Evolutionary conservation across 1,140 invertebrate genomes (phyloP).

Genomic region (Orchesella cincta): DNA sequence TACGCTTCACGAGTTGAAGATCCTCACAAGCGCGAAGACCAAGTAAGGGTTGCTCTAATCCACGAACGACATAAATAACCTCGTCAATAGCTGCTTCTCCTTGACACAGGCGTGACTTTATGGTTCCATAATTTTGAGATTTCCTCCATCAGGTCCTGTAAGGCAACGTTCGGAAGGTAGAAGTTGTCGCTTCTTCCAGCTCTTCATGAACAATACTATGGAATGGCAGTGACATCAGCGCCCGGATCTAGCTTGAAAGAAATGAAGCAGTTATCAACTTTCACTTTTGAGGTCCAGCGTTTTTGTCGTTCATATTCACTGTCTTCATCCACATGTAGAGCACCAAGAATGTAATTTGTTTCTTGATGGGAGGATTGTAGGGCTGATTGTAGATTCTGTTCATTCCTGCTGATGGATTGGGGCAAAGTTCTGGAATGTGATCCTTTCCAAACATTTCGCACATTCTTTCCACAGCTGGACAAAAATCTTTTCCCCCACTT

Average conservation of each 20-base stretch:
- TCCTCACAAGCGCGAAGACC: slow-evolving; percentile 7
- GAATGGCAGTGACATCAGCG: slow-evolving; percentile 38
- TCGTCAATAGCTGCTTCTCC: neutral
- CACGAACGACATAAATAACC: slow-evolving; percentile 23
- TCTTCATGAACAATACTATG: neutral
- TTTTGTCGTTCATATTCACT: neutral
- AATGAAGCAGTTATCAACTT: neutral
- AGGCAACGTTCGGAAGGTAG: neutral
- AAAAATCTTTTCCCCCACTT: neutral
- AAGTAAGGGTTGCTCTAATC: neutral
- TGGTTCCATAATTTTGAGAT: neutral
- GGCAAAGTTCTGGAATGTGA: slow-evolving; percentile 24
- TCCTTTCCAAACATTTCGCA: slow-evolving; percentile 12
- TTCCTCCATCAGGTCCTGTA: neutral
- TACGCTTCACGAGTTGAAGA: neutral
- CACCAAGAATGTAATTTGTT: neutral
- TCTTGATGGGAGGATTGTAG: too few species aligned
- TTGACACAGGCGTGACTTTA: neutral
- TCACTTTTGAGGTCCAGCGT: slow-evolving; percentile 16
- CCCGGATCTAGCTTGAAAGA: slow-evolving; percentile 36
- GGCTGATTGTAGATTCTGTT: neutral
- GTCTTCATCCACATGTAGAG: neutral
- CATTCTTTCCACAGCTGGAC: slow-evolving; percentile 15
- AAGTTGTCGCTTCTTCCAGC: neutral
- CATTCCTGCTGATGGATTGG: neutral